Conservation (phyloP, 2,888 invertebrate species). For the Pomacea canaliculata region DNA sequence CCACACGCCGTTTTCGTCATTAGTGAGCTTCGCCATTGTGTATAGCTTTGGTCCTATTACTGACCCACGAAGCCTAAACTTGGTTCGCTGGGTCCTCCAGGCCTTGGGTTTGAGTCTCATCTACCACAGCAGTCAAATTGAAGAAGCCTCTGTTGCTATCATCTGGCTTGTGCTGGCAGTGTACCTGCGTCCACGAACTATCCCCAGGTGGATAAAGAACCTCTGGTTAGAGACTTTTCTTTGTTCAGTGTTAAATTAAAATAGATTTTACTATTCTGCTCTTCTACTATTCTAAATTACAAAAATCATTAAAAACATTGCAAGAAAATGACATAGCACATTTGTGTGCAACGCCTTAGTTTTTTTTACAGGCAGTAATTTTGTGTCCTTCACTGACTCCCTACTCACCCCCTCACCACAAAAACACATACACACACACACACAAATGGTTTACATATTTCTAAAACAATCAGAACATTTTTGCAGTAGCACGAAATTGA, state of each 20-base stretch:
- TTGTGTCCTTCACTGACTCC: no score
- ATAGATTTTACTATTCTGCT: no score
- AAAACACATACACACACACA: no score
- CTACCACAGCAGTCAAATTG: slow-evolving; percentile 83
- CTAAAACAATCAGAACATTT: no score
- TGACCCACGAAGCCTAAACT: slow-evolving; percentile 84
- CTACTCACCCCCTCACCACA: no score
- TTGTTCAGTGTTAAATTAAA: background rate
- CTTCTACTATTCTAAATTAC: no score
- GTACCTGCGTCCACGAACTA: slow-evolving; percentile 49
- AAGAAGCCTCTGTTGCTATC: slow-evolving; percentile 80
- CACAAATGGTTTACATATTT: no score
- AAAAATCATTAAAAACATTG: no score
- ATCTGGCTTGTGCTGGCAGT: slow-evolving; percentile 72
- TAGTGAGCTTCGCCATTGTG: slow-evolving; percentile 80
- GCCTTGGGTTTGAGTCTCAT: slow-evolving; percentile 78
- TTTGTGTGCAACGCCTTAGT: no score
- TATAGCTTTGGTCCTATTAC: slow-evolving; percentile 91
- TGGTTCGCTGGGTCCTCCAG: slow-evolving; percentile 92
- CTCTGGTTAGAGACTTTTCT: background rate
- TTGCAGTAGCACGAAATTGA: no score
- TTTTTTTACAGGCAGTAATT: no score
- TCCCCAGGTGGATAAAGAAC: slow-evolving; percentile 27
- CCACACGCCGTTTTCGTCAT: slow-evolving; percentile 63
- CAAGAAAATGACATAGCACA: no score